A percentile compares a stretch with the other conserved stretches of the same genome.
Conservation (phyloP, 2,113 vertebrate genomes). For the Lepus americanus region DNA sequence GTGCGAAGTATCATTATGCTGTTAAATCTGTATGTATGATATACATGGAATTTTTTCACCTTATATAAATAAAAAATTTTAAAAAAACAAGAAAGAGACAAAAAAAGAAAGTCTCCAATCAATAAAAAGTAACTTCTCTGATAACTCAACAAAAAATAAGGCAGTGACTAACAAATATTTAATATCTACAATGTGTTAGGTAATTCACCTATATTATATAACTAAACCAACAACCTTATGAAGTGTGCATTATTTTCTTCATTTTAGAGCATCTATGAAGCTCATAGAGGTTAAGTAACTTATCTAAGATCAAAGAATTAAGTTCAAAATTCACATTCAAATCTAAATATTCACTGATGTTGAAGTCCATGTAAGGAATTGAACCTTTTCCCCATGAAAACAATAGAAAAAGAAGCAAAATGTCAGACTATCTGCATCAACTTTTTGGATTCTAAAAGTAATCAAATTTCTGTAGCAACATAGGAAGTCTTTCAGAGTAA, state of each 20-base stretch:
- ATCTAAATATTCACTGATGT: not conserved
- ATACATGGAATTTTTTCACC: no score
- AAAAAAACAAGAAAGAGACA: no score
- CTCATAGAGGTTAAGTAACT: not conserved
- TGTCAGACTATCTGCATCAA: not conserved
- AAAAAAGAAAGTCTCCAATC: not conserved
- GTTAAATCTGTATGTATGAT: no score
- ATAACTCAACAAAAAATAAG: not conserved
- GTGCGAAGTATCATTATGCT: no score
- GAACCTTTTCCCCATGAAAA: not conserved
- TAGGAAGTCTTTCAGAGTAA: not conserved
- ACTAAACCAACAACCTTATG: not conserved
- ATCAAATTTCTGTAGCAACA: not conserved
- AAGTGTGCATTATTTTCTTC: not conserved
- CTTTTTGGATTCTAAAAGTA: not conserved
- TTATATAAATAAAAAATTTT: no score
- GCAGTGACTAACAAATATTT: not conserved
- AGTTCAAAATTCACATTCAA: not conserved
- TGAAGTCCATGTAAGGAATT: not conserved
- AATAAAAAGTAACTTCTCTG: not conserved
- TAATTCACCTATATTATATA: not conserved
- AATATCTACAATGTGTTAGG: not conserved
- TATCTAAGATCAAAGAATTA: no score
- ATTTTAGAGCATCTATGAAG: not conserved
- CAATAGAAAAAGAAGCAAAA: not conserved